phyloP scores from a whole-genome alignment of 2,113 vertebrate species.

The Scalopus aquaticus region DNA sequence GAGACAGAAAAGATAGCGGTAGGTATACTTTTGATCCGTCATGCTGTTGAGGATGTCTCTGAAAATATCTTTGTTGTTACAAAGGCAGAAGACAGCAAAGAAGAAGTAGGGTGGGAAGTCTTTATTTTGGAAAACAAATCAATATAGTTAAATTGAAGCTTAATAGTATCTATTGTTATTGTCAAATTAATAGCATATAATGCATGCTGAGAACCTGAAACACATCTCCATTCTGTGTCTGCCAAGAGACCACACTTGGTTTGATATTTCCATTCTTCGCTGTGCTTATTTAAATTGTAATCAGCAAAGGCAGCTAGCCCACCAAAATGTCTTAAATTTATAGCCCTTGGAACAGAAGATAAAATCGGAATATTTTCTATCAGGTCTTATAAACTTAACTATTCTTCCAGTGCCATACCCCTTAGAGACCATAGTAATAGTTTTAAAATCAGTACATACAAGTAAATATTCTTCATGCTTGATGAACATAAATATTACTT shows the following conservation, averaged over 20 bases:
- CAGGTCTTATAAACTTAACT: neutral
- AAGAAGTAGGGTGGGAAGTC: neutral
- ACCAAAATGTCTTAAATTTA: neutral
- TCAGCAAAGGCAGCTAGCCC: neutral
- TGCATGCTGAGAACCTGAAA: neutral
- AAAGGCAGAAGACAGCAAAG: neutral
- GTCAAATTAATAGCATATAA: neutral
- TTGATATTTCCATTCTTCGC: neutral
- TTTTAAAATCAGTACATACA: neutral
- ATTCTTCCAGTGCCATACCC: neutral
- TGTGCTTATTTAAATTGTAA: neutral
- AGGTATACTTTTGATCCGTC: neutral
- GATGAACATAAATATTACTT: neutral
- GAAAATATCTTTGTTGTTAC: neutral
- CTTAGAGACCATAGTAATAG: neutral
- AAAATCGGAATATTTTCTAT: neutral
- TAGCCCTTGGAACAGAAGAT: neutral
- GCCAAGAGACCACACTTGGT: neutral
- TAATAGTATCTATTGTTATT: neutral
- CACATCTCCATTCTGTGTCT: neutral
- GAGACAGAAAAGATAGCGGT: accelerated
- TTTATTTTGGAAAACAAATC: slow-evolving; percentile 19
- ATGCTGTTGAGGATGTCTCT: neutral
- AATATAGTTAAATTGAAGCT: neutral
- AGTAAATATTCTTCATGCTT: neutral